A percentile compares a stretch with the other conserved stretches of the same genome.
Conservation (phyloP, 2,113 vertebrate genomes). For the Podarcis raffonei region DNA sequence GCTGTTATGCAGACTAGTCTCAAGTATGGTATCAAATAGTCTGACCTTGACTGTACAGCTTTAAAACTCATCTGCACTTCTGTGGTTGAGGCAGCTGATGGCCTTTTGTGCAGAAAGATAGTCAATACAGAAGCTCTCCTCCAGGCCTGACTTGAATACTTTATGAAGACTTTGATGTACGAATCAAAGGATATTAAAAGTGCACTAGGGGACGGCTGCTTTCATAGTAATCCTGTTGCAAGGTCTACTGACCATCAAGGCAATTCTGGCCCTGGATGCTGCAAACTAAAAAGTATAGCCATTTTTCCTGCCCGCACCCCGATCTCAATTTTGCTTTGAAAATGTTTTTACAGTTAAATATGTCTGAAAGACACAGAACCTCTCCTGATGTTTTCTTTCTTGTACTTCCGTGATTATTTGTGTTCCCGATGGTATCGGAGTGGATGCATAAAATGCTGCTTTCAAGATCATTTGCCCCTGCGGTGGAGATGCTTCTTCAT, state of each 20-base stretch:
- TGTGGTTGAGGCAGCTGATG: neutral
- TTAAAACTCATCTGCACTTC: neutral
- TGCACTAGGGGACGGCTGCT: neutral
- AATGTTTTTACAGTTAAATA: neutral
- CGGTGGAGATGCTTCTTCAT: too few species aligned
- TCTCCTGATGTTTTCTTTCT: too few species aligned
- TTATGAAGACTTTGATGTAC: neutral
- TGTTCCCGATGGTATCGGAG: too few species aligned
- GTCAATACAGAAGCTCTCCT: neutral
- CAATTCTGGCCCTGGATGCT: neutral
- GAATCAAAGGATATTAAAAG: neutral
- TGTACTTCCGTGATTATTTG: too few species aligned
- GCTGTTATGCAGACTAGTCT: neutral
- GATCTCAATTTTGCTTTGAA: neutral
- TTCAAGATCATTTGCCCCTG: too few species aligned
- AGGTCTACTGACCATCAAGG: neutral
- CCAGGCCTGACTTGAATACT: neutral
- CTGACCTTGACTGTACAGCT: neutral
- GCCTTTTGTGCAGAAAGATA: neutral
- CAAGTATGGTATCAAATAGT: neutral
- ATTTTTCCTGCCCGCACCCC: neutral
- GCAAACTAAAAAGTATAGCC: neutral
- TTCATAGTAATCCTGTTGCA: neutral
- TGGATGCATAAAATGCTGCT: too few species aligned
- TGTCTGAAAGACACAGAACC: too few species aligned